Conservation (phyloP, 2,113 vertebrate species). For the Ariopsis seemanni region DNA sequence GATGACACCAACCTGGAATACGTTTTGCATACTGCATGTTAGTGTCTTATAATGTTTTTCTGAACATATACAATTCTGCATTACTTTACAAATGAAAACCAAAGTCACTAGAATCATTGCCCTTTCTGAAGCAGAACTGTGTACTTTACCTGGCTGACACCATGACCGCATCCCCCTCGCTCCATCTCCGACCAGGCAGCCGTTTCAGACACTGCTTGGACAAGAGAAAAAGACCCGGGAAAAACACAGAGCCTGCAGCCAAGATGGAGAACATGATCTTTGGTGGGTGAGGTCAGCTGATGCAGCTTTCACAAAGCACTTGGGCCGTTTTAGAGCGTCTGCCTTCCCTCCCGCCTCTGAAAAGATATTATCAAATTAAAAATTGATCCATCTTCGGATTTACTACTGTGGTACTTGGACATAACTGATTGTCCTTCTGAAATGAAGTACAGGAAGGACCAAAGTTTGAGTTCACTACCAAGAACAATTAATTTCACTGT, state of each 20-base stretch:
- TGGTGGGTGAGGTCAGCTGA: constrained; percentile 43
- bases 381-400: not conserved
- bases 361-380: not conserved
- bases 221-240: constrained; percentile 83
- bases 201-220: constrained; percentile 74
- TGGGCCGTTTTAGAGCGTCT: constrained; percentile 37
- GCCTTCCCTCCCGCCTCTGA: constrained; percentile 56
- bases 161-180: constrained; percentile 77
- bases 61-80: not conserved
- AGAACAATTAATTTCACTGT: not conserved
- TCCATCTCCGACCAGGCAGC: constrained; percentile 74
- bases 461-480: not conserved
- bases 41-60: not conserved
- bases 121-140: not conserved
- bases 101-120: not conserved
- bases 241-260: constrained; percentile 80
- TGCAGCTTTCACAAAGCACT: constrained; percentile 27
- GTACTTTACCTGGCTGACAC: constrained; percentile 79
- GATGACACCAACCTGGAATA: constrained; percentile 80
- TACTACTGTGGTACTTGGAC: not conserved
- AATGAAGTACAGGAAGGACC: not conserved
- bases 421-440: not conserved
- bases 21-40: not conserved
- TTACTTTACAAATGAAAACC: not conserved
- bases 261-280: constrained; percentile 77